A percentile compares a stretch with the other conserved stretches of the same genome.
Evolutionary conservation across 2,888 invertebrate species (phyloP).

Genomic region (Nymphalis polychloros): DNA sequence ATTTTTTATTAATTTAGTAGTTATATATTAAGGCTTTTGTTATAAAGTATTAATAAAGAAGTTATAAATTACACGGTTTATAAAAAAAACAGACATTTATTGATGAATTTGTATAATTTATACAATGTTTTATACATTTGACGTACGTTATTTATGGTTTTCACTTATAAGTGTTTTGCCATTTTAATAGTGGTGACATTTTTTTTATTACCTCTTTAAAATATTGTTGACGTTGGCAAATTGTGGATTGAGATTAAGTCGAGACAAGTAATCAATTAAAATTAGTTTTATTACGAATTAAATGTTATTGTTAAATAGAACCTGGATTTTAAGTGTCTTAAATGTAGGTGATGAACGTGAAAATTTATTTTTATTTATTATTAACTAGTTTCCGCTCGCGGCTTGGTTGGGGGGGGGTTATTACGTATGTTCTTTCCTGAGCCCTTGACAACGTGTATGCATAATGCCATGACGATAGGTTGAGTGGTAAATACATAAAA

Average conservation of each 20-base stretch:
- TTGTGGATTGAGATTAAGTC: slow-evolving; percentile 9
- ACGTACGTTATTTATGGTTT: slow-evolving; percentile 36
- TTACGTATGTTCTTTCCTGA: too few species aligned
- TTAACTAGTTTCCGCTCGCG: too few species aligned
- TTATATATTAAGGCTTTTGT: neutral
- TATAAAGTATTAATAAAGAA: neutral
- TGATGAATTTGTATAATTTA: slow-evolving; percentile 37
- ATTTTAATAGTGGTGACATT: slow-evolving; percentile 30
- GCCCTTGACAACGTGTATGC: too few species aligned
- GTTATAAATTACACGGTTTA: neutral
- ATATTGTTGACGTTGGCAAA: slow-evolving; percentile 17
- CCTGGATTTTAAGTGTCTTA: too few species aligned
- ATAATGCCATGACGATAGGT: too few species aligned
- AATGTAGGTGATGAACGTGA: too few species aligned
- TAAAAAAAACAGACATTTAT: slow-evolving; percentile 23
- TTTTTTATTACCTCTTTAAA: slow-evolving; percentile 18
- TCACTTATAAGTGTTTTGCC: slow-evolving; percentile 27
- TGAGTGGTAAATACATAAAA: too few species aligned
- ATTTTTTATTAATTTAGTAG: slow-evolving; percentile 13
- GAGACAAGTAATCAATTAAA: too few species aligned
- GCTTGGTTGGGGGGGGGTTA: too few species aligned
- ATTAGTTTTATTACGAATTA: too few species aligned
- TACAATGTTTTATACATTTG: slow-evolving; percentile 41
- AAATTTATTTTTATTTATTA: too few species aligned
- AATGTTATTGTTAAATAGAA: too few species aligned